Evolutionary conservation across 2,888 invertebrate species (phyloP), one percentile per base, ranked within the genome.

Genomic region (Branchellion lobata): DNA sequence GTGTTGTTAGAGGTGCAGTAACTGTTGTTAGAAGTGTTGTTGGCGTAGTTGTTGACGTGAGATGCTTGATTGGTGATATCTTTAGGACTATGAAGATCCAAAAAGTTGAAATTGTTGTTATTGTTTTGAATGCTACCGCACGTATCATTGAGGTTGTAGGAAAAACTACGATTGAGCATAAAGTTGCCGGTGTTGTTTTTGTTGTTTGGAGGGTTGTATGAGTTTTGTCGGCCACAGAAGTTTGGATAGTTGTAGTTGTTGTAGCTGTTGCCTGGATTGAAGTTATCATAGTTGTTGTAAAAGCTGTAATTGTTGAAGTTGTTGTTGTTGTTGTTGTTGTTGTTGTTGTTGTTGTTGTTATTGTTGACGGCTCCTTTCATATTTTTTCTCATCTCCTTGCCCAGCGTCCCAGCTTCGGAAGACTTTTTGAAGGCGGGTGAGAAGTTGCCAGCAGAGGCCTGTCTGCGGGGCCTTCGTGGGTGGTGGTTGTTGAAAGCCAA

Each of bases 121-220:
- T 57, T 8, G 5, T 57, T 3, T 24, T 57, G 61, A 8, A 47
- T 47, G 47, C 18, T 18, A 47, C 11, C 11, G 11, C 8, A 14
- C 21, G 61, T 3, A 57, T 57, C n/a, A n/a, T 57, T 57, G 3
- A 57, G 3, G 21, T 57, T 24, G 24, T 57, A 57, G 24, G 61
- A 57, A 57, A 57, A n/a, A 57, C 61, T 57, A 14, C 61, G 61
- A n/a, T 57, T 57, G 21, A 57, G 31, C 34, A 69, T 69, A 27
- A 69, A 69, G n/a, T 29, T 29, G 33, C 29, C 29, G 33, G 8
- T 69, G 33, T 69, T 69, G 27, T 5, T 24, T 11, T 69, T 69
- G 69, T 24, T 69, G 69, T 69, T 69, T 5, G 33, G 21, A 5
- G 27, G 33, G 34, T 31, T 57, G 24, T 24, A 57, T 14, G 61